Evolutionary conservation across 2,888 invertebrate species (phyloP), one percentile per base, ranked within the genome.

Genomic region (Caenorhabditis drosophilae): DNA sequence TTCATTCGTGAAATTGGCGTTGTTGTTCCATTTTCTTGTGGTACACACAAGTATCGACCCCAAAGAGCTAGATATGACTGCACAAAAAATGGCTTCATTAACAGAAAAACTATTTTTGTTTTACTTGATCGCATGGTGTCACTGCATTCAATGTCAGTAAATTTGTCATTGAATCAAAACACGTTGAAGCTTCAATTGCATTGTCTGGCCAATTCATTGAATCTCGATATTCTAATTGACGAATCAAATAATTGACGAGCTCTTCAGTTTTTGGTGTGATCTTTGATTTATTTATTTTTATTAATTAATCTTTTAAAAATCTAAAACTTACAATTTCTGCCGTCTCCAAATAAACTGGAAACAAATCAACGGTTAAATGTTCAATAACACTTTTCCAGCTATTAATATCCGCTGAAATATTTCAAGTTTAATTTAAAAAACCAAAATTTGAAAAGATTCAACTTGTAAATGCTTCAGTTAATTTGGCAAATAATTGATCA

Each of bases 161-260:
- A 23, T 58, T 49, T 4, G 56, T 45, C 45, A 71, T 60, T n/a
- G 56, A 50, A 7, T 71, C 62, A 23, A 70, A 56, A 9, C 61
- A 51, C 16, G 54, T 56, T 1, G 68, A 59, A 4, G 55, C 68
- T 22, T 66, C 49, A 18, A 70, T 54, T 2, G 68, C 66, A 47
- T 73, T 73, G 20, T 66, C 58, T 0, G 73, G 73, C 67, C 70
- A 73, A 20, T 67, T 54, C n/a, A 35, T 15, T 4, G 56, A 20
- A 18, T 63, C 68, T 7, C 61, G 51, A 16, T 41, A 25, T 27
- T 68, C 68, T 31, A 68, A 47, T 12, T 45, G 45, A 0, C 45
- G 41, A 15, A 68, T 59, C 9, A 68, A 34, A 0, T n/a, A n/a
- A n/a, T n/a, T n/a, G n/a, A n/a, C n/a, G n/a, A n/a, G n/a, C n/a